Evolutionary conservation across 2,797 vertebrate species (phyloP).

Genomic region (Rhinatrema bivittatum): DNA sequence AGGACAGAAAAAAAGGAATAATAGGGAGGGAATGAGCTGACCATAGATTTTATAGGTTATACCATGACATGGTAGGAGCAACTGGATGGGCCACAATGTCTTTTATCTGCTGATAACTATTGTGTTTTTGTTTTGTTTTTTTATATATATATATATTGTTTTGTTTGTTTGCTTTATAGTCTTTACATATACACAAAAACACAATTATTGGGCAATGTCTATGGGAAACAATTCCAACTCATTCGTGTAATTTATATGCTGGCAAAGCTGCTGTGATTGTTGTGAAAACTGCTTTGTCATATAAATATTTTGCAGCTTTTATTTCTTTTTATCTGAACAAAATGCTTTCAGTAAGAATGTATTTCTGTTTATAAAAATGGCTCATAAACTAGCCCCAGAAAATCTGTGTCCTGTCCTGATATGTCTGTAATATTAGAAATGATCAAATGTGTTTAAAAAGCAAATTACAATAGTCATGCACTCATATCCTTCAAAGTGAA

Average conservation of each 20-base stretch:
- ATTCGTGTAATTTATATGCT: slow-evolving; percentile 24
- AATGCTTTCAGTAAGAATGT: slow-evolving; percentile 15
- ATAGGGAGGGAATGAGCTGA: too few species aligned
- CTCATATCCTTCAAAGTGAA: slow-evolving; percentile 18
- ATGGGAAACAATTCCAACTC: slow-evolving; percentile 15
- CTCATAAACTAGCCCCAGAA: too few species aligned
- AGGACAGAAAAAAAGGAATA: too few species aligned
- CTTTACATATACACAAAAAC: slow-evolving; percentile 8
- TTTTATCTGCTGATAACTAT: too few species aligned
- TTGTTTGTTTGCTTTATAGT: too few species aligned
- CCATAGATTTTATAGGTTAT: too few species aligned
- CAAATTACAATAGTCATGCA: slow-evolving; percentile 17
- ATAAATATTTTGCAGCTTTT: slow-evolving; percentile 20
- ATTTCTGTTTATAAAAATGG: slow-evolving; percentile 7
- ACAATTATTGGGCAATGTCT: slow-evolving; percentile 11
- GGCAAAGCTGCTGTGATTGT: slow-evolving; percentile 15
- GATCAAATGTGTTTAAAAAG: slow-evolving; percentile 12
- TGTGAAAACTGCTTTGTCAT: slow-evolving; percentile 21
- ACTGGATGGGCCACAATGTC: too few species aligned
- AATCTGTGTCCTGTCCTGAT: too few species aligned
- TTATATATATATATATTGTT: too few species aligned
- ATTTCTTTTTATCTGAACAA: slow-evolving; percentile 10
- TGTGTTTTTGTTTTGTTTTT: too few species aligned
- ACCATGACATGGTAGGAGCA: too few species aligned
- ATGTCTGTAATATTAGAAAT: too few species aligned